A percentile compares a stretch with the other conserved stretches of the same genome.
Evolutionary conservation across 2,113 vertebrate species (phyloP).

Genomic region (Sinocyclocheilus rhinocerous): DNA sequence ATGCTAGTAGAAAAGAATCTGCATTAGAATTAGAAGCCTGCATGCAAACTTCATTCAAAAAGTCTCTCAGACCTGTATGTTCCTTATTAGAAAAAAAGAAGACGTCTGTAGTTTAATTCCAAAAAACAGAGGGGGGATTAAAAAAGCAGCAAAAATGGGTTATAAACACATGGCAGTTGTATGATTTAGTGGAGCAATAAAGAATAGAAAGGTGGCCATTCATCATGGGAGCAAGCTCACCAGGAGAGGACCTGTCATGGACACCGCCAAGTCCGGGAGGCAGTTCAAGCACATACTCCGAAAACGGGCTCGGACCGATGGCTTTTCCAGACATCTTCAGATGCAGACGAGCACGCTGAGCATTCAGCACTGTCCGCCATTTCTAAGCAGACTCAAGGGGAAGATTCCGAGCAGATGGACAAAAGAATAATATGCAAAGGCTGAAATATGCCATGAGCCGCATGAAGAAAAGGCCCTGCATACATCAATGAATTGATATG

Average conservation of each 20-base stretch:
- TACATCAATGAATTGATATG: not conserved
- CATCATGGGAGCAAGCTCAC: constrained; percentile 75
- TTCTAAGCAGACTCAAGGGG: constrained; percentile 32
- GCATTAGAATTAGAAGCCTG: constrained; percentile 47
- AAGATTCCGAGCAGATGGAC: constrained; percentile 21
- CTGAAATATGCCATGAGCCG: not conserved
- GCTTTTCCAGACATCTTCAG: constrained; percentile 70
- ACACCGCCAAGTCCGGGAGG: constrained; percentile 70
- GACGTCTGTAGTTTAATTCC: constrained; percentile 68
- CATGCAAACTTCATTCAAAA: not conserved
- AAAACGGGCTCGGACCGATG: constrained; percentile 64
- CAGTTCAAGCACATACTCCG: constrained; percentile 61
- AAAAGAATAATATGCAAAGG: constrained; percentile 25
- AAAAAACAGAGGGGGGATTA: constrained; percentile 65
- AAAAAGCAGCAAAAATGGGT: constrained; percentile 75
- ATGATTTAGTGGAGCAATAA: constrained; percentile 82
- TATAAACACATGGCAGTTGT: constrained; percentile 78
- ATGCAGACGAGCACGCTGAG: constrained; percentile 57
- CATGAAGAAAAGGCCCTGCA: not conserved
- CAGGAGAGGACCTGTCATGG: constrained; percentile 75
- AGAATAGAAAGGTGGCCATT: constrained; percentile 78
- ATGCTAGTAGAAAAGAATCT: constrained; percentile 15
- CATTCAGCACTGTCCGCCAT: constrained; percentile 58
- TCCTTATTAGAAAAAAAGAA: constrained; percentile 55
- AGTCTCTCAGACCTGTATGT: constrained; percentile 9